Evolutionary conservation across 2,888 invertebrate genomes (phyloP).

Genomic region (Catocala fraxini): DNA sequence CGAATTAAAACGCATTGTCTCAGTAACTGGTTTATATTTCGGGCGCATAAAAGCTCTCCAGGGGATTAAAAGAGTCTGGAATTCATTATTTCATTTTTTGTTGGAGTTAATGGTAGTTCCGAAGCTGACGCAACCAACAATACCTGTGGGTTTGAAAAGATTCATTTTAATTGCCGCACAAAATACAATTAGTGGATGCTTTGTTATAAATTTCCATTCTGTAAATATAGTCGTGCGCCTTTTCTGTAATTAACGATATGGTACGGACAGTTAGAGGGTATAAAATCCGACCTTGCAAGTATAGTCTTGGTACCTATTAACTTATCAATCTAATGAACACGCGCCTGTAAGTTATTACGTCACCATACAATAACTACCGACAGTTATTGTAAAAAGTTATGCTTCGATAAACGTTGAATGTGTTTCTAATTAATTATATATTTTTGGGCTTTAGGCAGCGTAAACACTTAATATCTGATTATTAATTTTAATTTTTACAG

Average conservation of each 20-base stretch:
- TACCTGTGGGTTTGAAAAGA: constrained; percentile 33
- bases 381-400: no score
- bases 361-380: no score
- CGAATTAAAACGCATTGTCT: constrained; percentile 61
- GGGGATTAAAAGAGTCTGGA: constrained; percentile 59
- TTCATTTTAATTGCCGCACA: constrained; percentile 40
- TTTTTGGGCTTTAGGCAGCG: no score
- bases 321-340: no score
- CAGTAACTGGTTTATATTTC: constrained; percentile 60
- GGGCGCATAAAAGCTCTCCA: constrained; percentile 52
- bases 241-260: constrained; percentile 30
- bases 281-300: constrained; percentile 8
- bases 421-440: no score
- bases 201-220: constrained; percentile 27
- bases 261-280: constrained; percentile 32
- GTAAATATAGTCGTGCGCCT: constrained; percentile 15
- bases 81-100: constrained; percentile 66
- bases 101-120: constrained; percentile 56
- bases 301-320: not conserved
- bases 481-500: no score
- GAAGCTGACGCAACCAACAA: constrained; percentile 48
- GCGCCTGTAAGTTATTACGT: no score
- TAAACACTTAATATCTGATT: no score
- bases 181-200: constrained; percentile 27
- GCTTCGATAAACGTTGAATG: no score